Evolutionary conservation across 1,140 invertebrate species (phyloP).

Genomic region (Eueides isabella): DNA sequence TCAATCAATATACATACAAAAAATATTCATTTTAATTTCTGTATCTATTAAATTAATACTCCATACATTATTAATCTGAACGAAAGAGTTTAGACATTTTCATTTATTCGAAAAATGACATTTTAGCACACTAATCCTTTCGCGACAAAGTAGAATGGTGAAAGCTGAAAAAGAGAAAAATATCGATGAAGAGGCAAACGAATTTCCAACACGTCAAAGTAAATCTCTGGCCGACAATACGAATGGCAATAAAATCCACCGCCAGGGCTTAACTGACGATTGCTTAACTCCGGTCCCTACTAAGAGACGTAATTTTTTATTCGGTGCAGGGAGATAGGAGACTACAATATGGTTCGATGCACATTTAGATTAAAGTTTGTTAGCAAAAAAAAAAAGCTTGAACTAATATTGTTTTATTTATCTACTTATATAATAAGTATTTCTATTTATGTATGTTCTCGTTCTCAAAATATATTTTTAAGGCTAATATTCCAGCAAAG

Average conservation of each 20-base stretch:
- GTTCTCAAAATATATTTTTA: no score
- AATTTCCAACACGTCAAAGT: slow-evolving; percentile 76
- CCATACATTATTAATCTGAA: no score
- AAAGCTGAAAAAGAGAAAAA: slow-evolving; percentile 57
- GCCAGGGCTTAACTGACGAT: slow-evolving; percentile 59
- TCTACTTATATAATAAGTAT: no score
- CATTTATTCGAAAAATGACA: slow-evolving; percentile 30
- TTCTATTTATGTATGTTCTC: no score
- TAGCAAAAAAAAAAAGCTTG: no score
- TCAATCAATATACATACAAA: no score
- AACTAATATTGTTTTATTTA: no score
- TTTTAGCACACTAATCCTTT: slow-evolving; percentile 46
- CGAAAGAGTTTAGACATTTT: neutral
- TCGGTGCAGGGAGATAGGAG: slow-evolving; percentile 15
- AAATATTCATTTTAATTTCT: no score
- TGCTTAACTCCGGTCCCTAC: slow-evolving; percentile 66
- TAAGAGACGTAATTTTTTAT: slow-evolving; percentile 30
- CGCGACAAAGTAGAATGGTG: slow-evolving; percentile 46
- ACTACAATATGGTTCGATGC: slow-evolving; percentile 5
- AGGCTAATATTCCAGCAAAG: no score
- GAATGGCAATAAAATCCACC: slow-evolving; percentile 78
- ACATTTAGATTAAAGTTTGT: slow-evolving; percentile 4
- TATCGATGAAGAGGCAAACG: slow-evolving; percentile 67
- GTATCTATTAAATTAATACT: no score
- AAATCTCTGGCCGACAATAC: slow-evolving; percentile 76